Evolutionary conservation across 2,113 vertebrate species (phyloP).

Genomic region (Pseudonaja textilis): DNA sequence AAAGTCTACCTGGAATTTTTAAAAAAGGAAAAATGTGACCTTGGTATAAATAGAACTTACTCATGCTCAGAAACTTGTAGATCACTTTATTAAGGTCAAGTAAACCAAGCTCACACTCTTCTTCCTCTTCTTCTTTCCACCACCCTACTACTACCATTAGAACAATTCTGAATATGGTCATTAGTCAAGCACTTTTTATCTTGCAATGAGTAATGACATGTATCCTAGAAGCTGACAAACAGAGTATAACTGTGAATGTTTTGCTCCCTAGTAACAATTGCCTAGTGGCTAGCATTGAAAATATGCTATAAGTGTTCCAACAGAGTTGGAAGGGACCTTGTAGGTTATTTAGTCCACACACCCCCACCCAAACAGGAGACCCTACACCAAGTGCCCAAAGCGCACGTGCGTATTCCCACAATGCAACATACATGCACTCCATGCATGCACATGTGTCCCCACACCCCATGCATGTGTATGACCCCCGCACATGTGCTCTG

Average conservation of each 20-base stretch:
- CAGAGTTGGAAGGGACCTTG: too few relatives aligned
- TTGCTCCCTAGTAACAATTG: neutral
- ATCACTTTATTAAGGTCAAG: neutral
- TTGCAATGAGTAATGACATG: neutral
- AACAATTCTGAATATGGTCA: neutral
- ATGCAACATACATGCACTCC: too few relatives aligned
- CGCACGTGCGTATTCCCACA: rapidly evolving
- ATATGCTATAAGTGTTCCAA: neutral
- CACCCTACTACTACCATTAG: neutral
- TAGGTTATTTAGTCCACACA: too few relatives aligned
- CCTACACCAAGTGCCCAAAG: too few relatives aligned
- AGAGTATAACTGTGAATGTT: neutral
- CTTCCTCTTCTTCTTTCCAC: neutral
- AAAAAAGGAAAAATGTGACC: neutral
- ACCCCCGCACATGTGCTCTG: too few relatives aligned
- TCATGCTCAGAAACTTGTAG: neutral
- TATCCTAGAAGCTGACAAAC: neutral
- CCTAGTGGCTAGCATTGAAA: neutral
- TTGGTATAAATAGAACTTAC: neutral
- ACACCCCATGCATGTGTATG: too few relatives aligned
- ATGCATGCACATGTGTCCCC: too few relatives aligned
- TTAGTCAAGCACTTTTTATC: neutral
- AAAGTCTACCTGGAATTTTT: neutral
- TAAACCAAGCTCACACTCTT: neutral
- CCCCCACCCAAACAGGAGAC: too few relatives aligned